Conservation (phyloP, 2,113 vertebrate species). For the Dromaius novaehollandiae region DNA sequence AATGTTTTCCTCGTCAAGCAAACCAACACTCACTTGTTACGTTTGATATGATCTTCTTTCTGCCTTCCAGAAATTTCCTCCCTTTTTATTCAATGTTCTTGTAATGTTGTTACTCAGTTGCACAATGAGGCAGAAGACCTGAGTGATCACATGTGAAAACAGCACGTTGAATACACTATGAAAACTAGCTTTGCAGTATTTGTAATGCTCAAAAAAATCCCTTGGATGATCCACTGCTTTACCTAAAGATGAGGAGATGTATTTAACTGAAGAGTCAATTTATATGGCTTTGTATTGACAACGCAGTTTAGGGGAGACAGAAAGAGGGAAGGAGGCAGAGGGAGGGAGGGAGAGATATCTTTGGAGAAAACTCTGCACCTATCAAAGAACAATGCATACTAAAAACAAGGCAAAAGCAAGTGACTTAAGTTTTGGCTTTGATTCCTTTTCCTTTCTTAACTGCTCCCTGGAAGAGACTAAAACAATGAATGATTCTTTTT, state of each 20-base stretch:
- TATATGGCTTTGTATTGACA: neutral
- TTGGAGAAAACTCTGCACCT: neutral
- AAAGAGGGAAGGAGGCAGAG: neutral
- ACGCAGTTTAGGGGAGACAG: neutral
- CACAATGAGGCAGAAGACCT: neutral
- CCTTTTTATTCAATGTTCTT: neutral
- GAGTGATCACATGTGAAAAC: accelerated
- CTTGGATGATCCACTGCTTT: neutral
- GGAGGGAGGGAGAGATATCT: neutral
- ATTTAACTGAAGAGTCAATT: neutral
- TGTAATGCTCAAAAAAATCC: neutral
- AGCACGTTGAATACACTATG: accelerated
- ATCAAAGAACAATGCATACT: neutral
- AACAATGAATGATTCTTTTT: neutral
- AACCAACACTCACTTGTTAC: neutral
- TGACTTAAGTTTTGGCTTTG: neutral
- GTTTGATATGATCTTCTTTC: neutral
- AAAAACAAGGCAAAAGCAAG: neutral
- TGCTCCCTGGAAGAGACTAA: neutral
- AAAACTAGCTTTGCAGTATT: neutral
- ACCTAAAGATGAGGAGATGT: neutral
- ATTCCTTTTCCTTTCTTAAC: neutral
- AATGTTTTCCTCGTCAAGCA: neutral
- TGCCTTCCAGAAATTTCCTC: neutral
- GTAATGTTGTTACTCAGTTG: neutral